phyloP scores from a whole-genome alignment of 2,797 vertebrate species.

The Enteromius anoplus region DNA sequence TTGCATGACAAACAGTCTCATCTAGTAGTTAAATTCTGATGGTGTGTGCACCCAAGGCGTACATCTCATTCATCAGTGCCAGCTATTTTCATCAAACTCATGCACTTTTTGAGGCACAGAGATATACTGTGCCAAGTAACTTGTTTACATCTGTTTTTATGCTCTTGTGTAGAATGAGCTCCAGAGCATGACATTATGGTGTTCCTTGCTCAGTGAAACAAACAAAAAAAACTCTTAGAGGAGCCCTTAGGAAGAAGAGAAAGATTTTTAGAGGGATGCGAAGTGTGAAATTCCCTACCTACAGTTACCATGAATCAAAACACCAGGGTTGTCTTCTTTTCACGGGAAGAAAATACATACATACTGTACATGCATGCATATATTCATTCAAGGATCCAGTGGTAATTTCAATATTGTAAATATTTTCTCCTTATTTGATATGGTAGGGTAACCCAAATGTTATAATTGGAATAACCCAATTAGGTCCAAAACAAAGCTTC shows the following conservation, averaged over 20 bases:
- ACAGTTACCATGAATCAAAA: conserved; percentile 60
- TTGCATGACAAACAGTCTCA: conserved; percentile 2
- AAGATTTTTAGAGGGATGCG: conserved; percentile 39
- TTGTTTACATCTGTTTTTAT: conserved; percentile 20
- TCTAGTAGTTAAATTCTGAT: conserved; percentile 25
- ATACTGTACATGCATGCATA: conserved; percentile 19
- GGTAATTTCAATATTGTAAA: not conserved
- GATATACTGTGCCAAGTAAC: not conserved
- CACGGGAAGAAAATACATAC: conserved; percentile 15
- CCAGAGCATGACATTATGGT: conserved; percentile 53
- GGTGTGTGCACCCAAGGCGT: not conserved
- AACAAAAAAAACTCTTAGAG: conserved; percentile 31
- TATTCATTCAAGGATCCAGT: conserved; percentile 26
- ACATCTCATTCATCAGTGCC: conserved; percentile 30
- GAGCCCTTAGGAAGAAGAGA: not conserved
- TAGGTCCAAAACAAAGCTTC: not conserved
- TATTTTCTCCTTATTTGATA: not conserved
- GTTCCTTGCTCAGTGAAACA: conserved; percentile 49
- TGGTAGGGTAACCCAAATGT: not conserved
- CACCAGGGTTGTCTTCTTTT: conserved; percentile 45
- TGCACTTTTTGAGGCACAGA: not conserved
- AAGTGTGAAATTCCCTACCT: conserved; percentile 62
- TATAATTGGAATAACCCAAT: conserved; percentile 2
- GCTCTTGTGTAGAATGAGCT: not conserved
- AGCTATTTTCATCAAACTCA: conserved; percentile 17